These are phyloP conservation scores for Galeopterus variegatus DNA, from an alignment of 2,113 vertebrate species.

Conservation along the genomic window DNA sequence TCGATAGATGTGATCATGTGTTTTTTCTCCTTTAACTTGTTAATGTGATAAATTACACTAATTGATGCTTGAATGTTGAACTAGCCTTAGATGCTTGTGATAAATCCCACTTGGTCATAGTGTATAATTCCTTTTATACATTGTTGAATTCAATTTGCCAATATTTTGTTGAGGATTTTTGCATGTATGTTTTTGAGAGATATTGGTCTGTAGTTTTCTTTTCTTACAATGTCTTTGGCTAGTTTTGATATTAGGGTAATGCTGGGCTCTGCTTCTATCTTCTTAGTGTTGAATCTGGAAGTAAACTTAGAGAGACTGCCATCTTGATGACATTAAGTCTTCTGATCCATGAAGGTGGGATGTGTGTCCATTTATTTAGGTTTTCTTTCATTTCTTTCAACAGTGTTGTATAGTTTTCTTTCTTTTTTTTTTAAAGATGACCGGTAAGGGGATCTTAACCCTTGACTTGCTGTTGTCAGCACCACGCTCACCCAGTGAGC, in stretches of 20 bases:
- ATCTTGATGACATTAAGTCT: neutral
- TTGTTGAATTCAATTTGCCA: neutral
- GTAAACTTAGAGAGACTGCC: neutral
- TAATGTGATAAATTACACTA: neutral
- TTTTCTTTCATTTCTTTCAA: conserved; percentile 42
- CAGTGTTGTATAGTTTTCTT: neutral
- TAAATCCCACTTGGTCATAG: neutral
- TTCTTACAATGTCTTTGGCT: neutral
- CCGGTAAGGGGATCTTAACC: too few species aligned
- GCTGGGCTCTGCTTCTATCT: neutral
- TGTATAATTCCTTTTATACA: neutral
- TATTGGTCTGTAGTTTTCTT: neutral
- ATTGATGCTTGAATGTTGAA: neutral
- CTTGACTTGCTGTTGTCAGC: too few species aligned
- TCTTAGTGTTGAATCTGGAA: conserved; percentile 14
- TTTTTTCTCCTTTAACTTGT: neutral
- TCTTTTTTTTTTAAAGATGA: too few species aligned
- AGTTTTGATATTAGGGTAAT: neutral
- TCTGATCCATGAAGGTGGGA: neutral
- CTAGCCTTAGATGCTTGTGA: neutral
- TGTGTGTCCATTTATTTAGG: neutral
- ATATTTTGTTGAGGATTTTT: conserved; percentile 1
- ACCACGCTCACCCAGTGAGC: too few species aligned
- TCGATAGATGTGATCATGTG: neutral
- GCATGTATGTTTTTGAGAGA: neutral